Evolutionary conservation across 2,113 vertebrate genomes (phyloP).

Genomic region (Dipodomys spectabilis): DNA sequence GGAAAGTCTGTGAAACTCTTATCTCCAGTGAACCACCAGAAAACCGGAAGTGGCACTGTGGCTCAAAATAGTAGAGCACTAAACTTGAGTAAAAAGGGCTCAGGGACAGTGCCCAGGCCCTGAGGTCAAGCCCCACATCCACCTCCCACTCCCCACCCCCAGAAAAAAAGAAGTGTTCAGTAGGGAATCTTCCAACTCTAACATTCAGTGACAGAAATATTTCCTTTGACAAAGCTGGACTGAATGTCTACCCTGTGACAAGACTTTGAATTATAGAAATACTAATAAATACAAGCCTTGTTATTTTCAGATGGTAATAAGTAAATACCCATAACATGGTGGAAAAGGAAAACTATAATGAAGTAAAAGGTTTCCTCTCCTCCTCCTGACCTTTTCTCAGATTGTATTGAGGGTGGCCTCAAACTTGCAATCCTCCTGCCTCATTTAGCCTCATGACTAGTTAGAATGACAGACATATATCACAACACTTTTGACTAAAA

Average conservation of each 20-base stretch:
- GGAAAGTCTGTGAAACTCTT: too few species aligned
- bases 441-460: not conserved
- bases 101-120: too few species aligned
- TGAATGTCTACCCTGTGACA: not conserved
- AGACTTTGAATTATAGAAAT: conserved; percentile 37
- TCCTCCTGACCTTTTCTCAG: not conserved
- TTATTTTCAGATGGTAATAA: conserved; percentile 42
- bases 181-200: not conserved
- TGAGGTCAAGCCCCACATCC: too few species aligned
- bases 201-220: conserved; percentile 6
- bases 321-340: not conserved
- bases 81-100: too few species aligned
- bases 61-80: too few species aligned
- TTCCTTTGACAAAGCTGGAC: conserved; percentile 18
- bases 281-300: conserved; percentile 9
- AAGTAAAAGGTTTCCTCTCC: conserved; percentile 5
- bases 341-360: not conserved
- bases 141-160: too few species aligned
- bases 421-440: too few species aligned
- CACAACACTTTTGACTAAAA: too few species aligned
- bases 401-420: too few species aligned
- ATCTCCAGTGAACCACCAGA: too few species aligned
- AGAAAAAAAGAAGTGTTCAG: not conserved
- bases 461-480: rapidly evolving
- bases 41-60: too few species aligned